Conservation (phyloP, 1,140 invertebrate species). For the Drosophila bocqueti region DNA sequence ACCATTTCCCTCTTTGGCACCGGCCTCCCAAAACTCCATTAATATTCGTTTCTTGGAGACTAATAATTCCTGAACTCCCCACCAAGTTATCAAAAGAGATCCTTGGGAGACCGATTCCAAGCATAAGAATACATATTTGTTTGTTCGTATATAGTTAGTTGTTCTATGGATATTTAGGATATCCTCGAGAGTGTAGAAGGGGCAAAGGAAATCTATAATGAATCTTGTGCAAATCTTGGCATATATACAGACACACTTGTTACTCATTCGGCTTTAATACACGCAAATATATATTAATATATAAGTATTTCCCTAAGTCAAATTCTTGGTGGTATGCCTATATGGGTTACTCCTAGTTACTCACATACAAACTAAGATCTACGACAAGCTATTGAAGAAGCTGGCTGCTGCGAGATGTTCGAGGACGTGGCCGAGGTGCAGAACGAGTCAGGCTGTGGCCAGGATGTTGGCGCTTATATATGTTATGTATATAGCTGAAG, state of each 20-base stretch:
- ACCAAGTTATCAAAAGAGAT: not conserved
- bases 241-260: constrained; percentile 29
- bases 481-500: constrained; percentile 38
- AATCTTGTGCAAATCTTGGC: constrained; percentile 37
- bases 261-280: constrained; percentile 30
- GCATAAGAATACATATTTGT: constrained; percentile 20
- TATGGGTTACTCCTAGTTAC: constrained; percentile 52
- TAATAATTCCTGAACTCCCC: constrained; percentile 27
- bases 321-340: constrained; percentile 73
- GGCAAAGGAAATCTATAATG: constrained; percentile 36
- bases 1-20: constrained; percentile 45
- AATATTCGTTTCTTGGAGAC: not conserved
- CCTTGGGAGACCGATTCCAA: constrained; percentile 11
- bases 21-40: constrained; percentile 8
- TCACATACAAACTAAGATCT: constrained; percentile 72
- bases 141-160: constrained; percentile 17
- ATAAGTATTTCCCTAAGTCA: constrained; percentile 43
- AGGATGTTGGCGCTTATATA: constrained; percentile 17
- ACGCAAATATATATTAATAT: constrained; percentile 36
- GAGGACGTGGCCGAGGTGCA: constrained; percentile 22
- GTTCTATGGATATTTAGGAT: constrained; percentile 19
- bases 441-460: constrained; percentile 9
- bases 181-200: constrained; percentile 17
- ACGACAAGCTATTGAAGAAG: constrained; percentile 68
- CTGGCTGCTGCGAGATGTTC: constrained; percentile 19